Evolutionary conservation across 2,888 invertebrate species (phyloP).

Genomic region (Epistrophella euchroma): DNA sequence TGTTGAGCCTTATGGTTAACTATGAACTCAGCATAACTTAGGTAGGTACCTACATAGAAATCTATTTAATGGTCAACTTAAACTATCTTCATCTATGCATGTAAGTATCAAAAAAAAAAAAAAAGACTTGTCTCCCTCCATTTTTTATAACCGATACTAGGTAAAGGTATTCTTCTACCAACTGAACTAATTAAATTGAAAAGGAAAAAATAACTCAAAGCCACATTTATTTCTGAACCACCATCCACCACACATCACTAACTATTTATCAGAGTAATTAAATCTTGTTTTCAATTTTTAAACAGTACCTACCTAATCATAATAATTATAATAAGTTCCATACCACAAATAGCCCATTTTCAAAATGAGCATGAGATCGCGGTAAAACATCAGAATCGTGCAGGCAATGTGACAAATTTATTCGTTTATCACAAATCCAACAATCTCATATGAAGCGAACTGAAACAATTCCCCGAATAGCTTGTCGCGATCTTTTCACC

Average conservation of each 20-base stretch:
- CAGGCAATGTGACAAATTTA: conserved; percentile 26
- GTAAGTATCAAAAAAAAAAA: too few species aligned
- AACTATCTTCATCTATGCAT: too few species aligned
- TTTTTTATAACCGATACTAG: too few species aligned
- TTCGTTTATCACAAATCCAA: conserved; percentile 21
- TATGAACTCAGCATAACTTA: too few species aligned
- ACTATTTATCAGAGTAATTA: not conserved
- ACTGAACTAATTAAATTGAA: not conserved
- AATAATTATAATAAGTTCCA: not conserved
- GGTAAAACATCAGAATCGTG: not conserved
- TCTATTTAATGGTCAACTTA: too few species aligned
- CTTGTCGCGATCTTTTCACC: conserved; percentile 32
- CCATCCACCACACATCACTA: not conserved
- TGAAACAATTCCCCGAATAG: conserved; percentile 19
- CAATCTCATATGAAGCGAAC: not conserved
- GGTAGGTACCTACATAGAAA: too few species aligned
- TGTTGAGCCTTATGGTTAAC: too few species aligned
- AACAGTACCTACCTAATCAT: too few species aligned
- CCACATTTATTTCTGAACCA: not conserved
- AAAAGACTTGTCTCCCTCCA: too few species aligned
- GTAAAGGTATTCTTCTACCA: too few species aligned
- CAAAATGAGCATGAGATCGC: not conserved
- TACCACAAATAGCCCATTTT: not conserved
- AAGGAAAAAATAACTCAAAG: not conserved
- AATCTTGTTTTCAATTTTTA: not conserved